Evolutionary conservation across 2,888 invertebrate genomes (phyloP).

Genomic region (Drosophila buzzatii): DNA sequence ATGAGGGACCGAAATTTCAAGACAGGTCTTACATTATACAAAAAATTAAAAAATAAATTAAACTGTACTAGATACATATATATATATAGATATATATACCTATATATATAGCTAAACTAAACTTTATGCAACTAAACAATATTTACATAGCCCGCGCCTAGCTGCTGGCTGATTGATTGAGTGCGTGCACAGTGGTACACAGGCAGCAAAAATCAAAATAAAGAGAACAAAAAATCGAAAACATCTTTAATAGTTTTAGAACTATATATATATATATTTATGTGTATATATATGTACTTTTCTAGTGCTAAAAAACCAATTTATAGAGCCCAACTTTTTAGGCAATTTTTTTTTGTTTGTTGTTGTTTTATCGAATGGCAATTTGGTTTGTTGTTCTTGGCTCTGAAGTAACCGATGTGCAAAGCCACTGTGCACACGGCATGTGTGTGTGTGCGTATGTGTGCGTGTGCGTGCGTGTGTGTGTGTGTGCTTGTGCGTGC

Average conservation of each 20-base stretch:
- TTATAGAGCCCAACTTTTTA: conserved; percentile 30
- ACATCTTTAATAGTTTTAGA: conserved; percentile 1
- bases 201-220: conserved; percentile 35
- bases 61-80: not conserved
- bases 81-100: not conserved
- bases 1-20: conserved; percentile 78
- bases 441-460: not conserved
- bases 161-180: not conserved
- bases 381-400: conserved; percentile 3
- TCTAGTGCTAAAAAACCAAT: conserved; percentile 8
- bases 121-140: conserved; percentile 3
- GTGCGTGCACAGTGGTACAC: conserved; percentile 42
- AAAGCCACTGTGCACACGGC: conserved; percentile 49
- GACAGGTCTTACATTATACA: conserved; percentile 77
- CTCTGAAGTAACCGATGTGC: not conserved
- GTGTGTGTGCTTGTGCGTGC: conserved; percentile 36
- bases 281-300: conserved; percentile 22
- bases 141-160: conserved; percentile 21
- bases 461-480: conserved; percentile 8
- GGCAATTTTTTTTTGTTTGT: conserved; percentile 6
- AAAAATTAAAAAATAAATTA: conserved; percentile 23
- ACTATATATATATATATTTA: not conserved
- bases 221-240: not conserved
- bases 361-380: not conserved
- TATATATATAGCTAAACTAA: not conserved